Base-by-base conservation (phyloP, 2,113 vertebrate species). In the Megalops atlanticus region DNA sequence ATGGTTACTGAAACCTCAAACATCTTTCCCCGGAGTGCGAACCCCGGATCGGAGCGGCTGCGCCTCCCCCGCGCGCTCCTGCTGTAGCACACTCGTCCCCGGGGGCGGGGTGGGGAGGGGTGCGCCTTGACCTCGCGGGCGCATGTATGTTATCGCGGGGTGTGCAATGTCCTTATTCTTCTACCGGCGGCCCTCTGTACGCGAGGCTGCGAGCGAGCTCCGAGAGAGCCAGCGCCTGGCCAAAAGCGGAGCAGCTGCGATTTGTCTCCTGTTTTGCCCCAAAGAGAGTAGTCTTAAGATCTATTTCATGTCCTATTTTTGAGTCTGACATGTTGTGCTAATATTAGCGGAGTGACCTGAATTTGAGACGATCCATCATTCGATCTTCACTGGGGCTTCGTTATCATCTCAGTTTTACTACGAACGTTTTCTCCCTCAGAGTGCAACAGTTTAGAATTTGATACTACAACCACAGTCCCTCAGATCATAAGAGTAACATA, bases 291-390 rank as follows among this genome's bases (percentile, higher is more conserved):
- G 88, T 89, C 91, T 91, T 91, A 86, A 88, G 91, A 93, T 93
- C 93, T 94, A 91, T 94, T 94, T 94, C 92, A 92, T 85, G 90
- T 88, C 91, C 92, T 94, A 94, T 93, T 94, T 94, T 91, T 91
- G 89, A 87, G 81, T 86, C 80, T 85, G 89, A 91, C 90, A 86
- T 90, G 87, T 89, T 90, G 80, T 88, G 91, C 90, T 89, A 90
- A 87, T 93, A 92, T 93, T 92, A 92, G 92, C 91, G 93, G 92
- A 89, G 87, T 91, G 93, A 89, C 93, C 93, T 87, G 90, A 75
- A 80, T 80, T 80, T 54, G 33, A 74, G 72, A 73, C 21, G 24
- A 80, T 80, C 47, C 74, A 74, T 74, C 78, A 72, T 45, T 80
- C 71, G 78, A 49, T 78, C 78, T 80, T 80, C 45, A 74, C 36